Conservation (phyloP, 2,888 invertebrate species). For the Ferdinandea cuprea region DNA sequence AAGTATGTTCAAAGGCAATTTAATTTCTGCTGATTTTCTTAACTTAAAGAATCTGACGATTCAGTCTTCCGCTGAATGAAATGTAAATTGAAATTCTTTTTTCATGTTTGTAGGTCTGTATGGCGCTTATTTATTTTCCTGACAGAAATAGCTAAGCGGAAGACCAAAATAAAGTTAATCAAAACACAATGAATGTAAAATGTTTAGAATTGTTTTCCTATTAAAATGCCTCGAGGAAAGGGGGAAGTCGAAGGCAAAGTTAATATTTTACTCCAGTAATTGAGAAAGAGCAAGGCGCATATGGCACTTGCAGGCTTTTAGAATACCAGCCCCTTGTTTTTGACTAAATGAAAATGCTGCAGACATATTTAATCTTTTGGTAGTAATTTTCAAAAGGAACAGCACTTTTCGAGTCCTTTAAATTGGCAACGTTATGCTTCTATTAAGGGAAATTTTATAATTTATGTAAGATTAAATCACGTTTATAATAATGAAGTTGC, state of each 20-base stretch:
- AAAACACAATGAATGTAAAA: conserved; percentile 9
- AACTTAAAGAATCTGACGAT: conserved; percentile 30
- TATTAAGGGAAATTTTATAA: background rate
- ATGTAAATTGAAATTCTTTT: conserved; percentile 55
- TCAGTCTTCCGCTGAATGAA: conserved; percentile 28
- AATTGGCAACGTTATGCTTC: background rate
- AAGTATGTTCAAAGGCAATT: conserved; percentile 38
- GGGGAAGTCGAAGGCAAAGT: background rate
- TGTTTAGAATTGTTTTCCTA: conserved; percentile 19
- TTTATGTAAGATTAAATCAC: background rate
- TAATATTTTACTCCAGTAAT: background rate
- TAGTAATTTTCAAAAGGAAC: conserved; percentile 8
- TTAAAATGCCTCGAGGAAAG: conserved; percentile 12
- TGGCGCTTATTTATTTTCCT: conserved; percentile 47
- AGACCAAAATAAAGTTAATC: conserved; percentile 22
- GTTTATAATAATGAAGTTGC: background rate
- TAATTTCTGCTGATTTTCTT: conserved; percentile 48
- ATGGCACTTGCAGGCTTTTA: background rate
- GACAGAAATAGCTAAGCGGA: conserved; percentile 31
- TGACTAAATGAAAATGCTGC: conserved; percentile 8
- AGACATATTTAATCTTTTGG: conserved; percentile 21
- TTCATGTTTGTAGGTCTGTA: conserved; percentile 33
- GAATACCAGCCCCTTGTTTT: background rate
- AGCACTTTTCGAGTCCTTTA: background rate
- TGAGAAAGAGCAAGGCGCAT: background rate